Evolutionary conservation across 2,888 invertebrate genomes (phyloP).

Genomic region (Embidobia sp.): DNA sequence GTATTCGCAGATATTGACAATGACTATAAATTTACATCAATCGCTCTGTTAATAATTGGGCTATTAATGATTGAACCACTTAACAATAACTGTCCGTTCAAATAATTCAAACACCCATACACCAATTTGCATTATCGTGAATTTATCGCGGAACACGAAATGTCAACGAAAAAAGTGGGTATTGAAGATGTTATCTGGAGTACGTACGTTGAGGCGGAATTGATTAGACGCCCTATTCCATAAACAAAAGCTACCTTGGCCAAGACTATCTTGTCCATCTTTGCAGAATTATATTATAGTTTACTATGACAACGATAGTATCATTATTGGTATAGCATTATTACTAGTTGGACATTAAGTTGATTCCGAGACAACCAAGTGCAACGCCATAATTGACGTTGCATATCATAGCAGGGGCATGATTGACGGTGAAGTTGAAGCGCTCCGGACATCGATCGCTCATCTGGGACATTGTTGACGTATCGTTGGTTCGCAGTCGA

Average conservation of each 20-base stretch:
- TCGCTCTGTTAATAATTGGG: no score
- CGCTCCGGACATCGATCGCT: conserved; percentile 49
- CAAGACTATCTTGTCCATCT: conserved; percentile 6
- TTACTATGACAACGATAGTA: conserved; percentile 12
- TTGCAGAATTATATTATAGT: neutral
- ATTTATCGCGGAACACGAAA: no score
- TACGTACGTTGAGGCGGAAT: no score
- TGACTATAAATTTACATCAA: no score
- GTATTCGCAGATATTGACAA: conserved; percentile 18
- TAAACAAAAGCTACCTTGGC: no score
- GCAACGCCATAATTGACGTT: conserved; percentile 40
- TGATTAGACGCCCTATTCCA: no score
- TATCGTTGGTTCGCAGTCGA: conserved; percentile 67
- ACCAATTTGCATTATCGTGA: no score
- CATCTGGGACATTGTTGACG: conserved; percentile 60
- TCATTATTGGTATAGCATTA: conserved; percentile 24
- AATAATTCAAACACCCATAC: no score
- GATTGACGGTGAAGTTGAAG: conserved; percentile 42
- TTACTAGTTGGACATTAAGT: conserved; percentile 18
- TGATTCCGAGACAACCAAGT: conserved; percentile 19
- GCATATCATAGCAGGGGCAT: conserved; percentile 38
- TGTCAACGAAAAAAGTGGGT: no score
- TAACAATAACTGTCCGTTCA: no score
- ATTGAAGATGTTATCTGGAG: no score
- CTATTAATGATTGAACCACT: no score